Conservation (phyloP, 2,888 invertebrate species). For the Leistus spinibarbis region DNA sequence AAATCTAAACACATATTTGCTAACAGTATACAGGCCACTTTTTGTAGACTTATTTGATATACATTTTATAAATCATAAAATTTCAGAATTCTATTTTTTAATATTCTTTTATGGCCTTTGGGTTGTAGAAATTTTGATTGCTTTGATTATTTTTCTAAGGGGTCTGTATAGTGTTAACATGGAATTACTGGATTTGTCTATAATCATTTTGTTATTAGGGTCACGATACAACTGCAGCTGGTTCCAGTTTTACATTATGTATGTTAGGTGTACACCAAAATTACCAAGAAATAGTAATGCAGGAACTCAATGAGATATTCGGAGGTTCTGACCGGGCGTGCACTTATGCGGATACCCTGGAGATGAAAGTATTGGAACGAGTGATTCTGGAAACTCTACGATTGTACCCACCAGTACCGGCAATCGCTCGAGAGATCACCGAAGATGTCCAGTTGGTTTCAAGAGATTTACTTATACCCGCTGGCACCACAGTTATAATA, state of each 20-base stretch:
- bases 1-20: too few species aligned
- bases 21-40: too few species aligned
- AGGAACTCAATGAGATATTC: conserved; percentile 77
- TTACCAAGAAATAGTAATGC: conserved; percentile 73
- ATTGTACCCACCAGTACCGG: conserved; percentile 80
- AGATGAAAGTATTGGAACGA: conserved; percentile 84
- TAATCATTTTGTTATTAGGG: too few species aligned
- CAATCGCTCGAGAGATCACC: conserved; percentile 74
- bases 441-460: conserved; percentile 75
- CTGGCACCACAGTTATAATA: conserved; percentile 72
- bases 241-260: conserved; percentile 80
- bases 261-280: conserved; percentile 76
- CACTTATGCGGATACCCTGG: conserved; percentile 81
- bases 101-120: too few species aligned
- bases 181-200: too few species aligned
- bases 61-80: too few species aligned
- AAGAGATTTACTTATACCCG: conserved; percentile 68
- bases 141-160: too few species aligned
- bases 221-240: conserved; percentile 83
- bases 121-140: too few species aligned
- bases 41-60: too few species aligned
- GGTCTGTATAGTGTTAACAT: too few species aligned
- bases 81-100: too few species aligned
- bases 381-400: conserved; percentile 81
- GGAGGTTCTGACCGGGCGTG: conserved; percentile 76